A percentile compares a stretch with the other conserved stretches of the same genome.
Evolutionary conservation across 2,888 invertebrate species (phyloP).

Genomic region (Salticus scenicus): DNA sequence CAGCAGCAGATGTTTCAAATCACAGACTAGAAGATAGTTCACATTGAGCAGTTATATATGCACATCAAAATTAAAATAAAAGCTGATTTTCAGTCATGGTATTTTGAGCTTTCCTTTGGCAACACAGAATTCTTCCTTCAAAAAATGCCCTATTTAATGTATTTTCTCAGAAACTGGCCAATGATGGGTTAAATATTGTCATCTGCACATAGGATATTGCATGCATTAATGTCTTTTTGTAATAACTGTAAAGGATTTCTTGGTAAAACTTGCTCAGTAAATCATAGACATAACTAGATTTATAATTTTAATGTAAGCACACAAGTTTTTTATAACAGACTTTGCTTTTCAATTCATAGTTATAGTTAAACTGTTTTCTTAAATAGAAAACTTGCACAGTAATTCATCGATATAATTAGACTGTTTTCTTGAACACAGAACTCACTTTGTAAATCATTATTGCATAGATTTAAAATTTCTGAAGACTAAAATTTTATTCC

Average conservation of each 20-base stretch:
- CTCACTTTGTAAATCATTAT: no score
- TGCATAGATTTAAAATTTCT: no score
- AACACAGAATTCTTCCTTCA: conserved; percentile 15
- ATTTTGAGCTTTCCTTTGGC: conserved; percentile 53
- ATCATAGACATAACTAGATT: no score
- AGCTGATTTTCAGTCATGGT: conserved; percentile 39
- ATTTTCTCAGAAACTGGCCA: conserved; percentile 55
- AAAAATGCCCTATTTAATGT: conserved; percentile 56
- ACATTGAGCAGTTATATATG: conserved; percentile 69
- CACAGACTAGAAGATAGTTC: conserved; percentile 70
- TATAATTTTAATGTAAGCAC: no score
- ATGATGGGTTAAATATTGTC: conserved; percentile 33
- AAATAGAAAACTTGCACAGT: no score
- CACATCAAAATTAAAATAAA: conserved; percentile 62
- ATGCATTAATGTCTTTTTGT: background rate
- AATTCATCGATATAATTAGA: no score
- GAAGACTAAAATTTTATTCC: no score
- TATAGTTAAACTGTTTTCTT: no score
- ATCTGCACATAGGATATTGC: background rate
- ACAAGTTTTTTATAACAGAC: no score
- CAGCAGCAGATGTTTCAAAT: conserved; percentile 66
- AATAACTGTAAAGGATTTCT: background rate
- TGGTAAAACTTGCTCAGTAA: background rate
- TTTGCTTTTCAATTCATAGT: no score
- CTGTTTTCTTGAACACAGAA: no score